Evolutionary conservation across 2,888 invertebrate species (phyloP), one percentile per base, ranked within the genome.

Genomic region (Strigamia crassipes): DNA sequence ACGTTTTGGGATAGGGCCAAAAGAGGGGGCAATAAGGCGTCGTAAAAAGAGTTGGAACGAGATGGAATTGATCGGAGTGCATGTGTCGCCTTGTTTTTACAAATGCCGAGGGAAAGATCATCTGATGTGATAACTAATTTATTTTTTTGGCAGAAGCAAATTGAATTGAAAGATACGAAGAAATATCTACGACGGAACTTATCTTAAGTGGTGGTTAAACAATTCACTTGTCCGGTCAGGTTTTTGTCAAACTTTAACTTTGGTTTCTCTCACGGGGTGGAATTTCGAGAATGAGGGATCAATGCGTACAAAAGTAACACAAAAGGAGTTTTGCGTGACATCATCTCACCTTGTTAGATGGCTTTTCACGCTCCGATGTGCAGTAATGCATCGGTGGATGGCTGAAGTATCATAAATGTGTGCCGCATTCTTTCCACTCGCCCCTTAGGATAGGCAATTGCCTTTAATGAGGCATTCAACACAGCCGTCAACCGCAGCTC

Each of bases 381-480:
- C 18, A 61, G 10, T 23, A 61, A 61, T 61, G 21, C 61, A 61
- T 18, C 61, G 6, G 2, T 5, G 61, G 61, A 61, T 21, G 61
- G 61, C 61, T n/a, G 18, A 61, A 61, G 42, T 46, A 15, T 46
- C 42, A 51, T 18, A 12, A 61, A 9, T 61, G 21, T 61, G 10
- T 23, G 18, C 61, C 18, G 23, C 61, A n/a, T 51, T 51, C 15
- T 51, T n/a, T n/a, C 61, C 61, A 61, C 61, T 61, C 21, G 10
- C 18, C 23, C 15, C 34, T 34, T 34, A 34, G 34, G 34, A 34
- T 51, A 51, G 61, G 61, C 21, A 61, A 61, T 61, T 61, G 61
- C 9, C 61, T 61, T 61, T 61, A 61, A 61, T 61, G 61, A 61
- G 61, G 2, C 61, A 61, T 61, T 61, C 61, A 61, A 61, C 23